Evolutionary conservation across 2,797 vertebrate species (phyloP).

Genomic region (Limosa lapponica): DNA sequence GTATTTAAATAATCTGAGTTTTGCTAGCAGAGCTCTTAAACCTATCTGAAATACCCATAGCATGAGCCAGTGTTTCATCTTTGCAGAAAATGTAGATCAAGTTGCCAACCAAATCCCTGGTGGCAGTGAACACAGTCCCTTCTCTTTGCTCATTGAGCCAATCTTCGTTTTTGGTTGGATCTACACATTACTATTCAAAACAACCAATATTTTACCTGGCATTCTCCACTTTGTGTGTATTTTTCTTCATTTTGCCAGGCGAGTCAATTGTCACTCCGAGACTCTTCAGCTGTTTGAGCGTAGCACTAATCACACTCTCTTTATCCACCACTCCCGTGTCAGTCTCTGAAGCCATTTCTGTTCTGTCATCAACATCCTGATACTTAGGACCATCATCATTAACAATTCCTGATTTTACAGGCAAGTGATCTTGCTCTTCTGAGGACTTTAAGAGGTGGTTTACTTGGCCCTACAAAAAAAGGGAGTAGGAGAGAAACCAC

Average conservation of each 20-base stretch:
- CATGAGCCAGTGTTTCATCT: not conserved
- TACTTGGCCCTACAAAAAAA: slow-evolving; percentile 84
- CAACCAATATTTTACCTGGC: slow-evolving; percentile 83
- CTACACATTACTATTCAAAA: not conserved
- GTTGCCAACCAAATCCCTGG: not conserved
- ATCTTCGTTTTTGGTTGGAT: not conserved
- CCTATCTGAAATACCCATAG: not conserved
- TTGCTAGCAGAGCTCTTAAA: slow-evolving; percentile 6
- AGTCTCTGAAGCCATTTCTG: slow-evolving; percentile 33
- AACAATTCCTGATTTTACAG: slow-evolving; percentile 44
- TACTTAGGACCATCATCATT: slow-evolving; percentile 4
- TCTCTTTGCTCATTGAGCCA: not conserved
- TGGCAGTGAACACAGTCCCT: not conserved
- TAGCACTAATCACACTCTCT: slow-evolving; percentile 85
- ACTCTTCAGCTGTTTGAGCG: slow-evolving; percentile 86
- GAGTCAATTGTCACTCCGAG: slow-evolving; percentile 86
- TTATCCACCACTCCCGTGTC: slow-evolving; percentile 34
- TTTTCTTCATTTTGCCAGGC: slow-evolving; percentile 66
- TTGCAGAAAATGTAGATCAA: not conserved
- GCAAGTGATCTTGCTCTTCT: slow-evolving; percentile 55
- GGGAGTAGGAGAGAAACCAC: not conserved
- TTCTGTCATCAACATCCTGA: slow-evolving; percentile 29
- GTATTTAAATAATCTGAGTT: not conserved
- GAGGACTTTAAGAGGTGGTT: slow-evolving; percentile 84
- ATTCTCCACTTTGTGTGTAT: slow-evolving; percentile 82